Evolutionary conservation across 2,113 vertebrate genomes (phyloP).

Genomic region (Steatornis caripensis): DNA sequence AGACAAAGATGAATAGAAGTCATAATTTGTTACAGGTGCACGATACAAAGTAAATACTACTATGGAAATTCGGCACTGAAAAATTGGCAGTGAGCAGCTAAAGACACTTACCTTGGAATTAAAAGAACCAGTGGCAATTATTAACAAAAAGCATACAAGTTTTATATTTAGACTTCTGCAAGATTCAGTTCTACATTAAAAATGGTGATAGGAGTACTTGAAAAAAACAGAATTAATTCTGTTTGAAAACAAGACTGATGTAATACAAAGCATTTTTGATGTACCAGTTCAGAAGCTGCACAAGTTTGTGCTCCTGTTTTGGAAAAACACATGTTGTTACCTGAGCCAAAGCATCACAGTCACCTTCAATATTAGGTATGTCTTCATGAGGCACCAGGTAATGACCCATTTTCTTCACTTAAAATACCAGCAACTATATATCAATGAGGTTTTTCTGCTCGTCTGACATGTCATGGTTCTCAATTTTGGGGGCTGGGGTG

Average conservation of each 20-base stretch:
- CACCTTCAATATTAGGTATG: not conserved
- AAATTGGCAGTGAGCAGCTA: not conserved
- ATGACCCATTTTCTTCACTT: not conserved
- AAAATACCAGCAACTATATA: not conserved
- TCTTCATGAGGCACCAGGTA: not conserved
- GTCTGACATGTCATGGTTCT: not conserved
- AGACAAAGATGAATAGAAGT: not conserved
- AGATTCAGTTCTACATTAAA: not conserved
- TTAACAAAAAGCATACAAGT: fast-evolving
- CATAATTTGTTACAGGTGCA: not conserved
- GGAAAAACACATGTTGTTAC: not conserved
- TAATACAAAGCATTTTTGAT: not conserved
- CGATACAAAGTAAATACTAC: not conserved
- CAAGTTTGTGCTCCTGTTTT: not conserved
- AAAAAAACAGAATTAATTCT: not conserved
- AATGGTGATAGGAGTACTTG: not conserved
- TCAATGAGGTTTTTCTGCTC: not conserved
- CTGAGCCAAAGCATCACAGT: not conserved
- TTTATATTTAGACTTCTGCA: fast-evolving
- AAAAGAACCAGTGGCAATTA: not conserved
- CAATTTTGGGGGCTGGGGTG: too few species aligned
- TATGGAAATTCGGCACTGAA: not conserved
- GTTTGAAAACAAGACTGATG: not conserved
- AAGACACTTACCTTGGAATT: not conserved
- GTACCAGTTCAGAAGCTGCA: not conserved